Conservation (phyloP, 2,888 invertebrate genomes). For the Hypercompe scribonia region DNA sequence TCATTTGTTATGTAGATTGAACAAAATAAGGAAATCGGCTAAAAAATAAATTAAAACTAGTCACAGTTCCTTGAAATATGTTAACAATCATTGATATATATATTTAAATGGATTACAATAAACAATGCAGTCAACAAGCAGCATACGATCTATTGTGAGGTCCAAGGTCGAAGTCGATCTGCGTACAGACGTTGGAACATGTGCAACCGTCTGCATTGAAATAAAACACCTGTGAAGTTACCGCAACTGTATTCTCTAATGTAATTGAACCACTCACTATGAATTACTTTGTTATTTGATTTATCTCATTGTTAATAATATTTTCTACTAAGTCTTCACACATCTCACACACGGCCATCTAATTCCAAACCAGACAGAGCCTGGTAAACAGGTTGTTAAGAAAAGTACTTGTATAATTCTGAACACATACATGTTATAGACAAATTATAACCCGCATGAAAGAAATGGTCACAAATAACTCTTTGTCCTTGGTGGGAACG, state of each 20-base stretch:
- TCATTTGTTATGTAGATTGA: too few species aligned
- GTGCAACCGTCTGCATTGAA: constrained; percentile 32
- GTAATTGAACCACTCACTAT: background rate
- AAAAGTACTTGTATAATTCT: too few species aligned
- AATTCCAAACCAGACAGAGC: too few species aligned
- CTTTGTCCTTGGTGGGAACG: too few species aligned
- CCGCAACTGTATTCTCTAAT: background rate
- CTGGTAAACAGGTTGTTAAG: too few species aligned
- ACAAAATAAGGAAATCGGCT: background rate
- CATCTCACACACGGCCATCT: too few species aligned
- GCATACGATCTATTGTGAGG: constrained; percentile 45
- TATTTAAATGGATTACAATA: constrained; percentile 37
- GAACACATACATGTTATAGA: too few species aligned
- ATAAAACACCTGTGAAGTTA: constrained; percentile 5
- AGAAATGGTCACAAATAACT: too few species aligned
- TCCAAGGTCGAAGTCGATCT: constrained; percentile 45
- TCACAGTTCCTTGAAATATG: background rate
- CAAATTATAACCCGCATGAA: too few species aligned
- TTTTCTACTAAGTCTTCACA: too few species aligned
- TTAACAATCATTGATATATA: background rate
- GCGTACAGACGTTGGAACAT: constrained; percentile 36
- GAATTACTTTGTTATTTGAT: too few species aligned
- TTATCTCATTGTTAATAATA: too few species aligned
- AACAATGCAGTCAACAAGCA: constrained; percentile 41
- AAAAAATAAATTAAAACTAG: background rate